phyloP scores from a whole-genome alignment of 2,888 invertebrate species.

The Mesochorus sp. region DNA sequence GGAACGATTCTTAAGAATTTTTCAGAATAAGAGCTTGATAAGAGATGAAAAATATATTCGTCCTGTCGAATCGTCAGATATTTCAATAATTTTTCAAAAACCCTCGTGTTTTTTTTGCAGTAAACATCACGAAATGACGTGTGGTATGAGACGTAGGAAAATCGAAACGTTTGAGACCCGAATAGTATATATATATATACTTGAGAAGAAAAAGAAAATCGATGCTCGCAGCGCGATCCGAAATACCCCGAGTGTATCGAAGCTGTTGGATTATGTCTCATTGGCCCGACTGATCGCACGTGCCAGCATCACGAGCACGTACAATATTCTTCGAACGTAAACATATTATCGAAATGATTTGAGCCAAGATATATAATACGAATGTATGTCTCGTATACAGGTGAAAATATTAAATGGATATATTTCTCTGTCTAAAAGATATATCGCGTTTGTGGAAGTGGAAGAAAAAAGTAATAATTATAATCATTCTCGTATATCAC shows the following conservation, averaged over 20 bases:
- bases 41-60: no score
- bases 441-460: neutral
- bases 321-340: slow-evolving; percentile 42
- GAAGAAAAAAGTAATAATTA: neutral
- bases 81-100: no score
- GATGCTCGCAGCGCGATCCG: no score
- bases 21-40: no score
- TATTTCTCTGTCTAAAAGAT: neutral
- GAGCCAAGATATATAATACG: slow-evolving; percentile 21
- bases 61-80: no score
- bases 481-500: neutral
- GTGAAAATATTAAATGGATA: neutral
- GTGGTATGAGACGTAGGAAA: no score
- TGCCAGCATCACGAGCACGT: slow-evolving; percentile 49
- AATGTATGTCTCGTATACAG: neutral
- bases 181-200: neutral
- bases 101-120: no score
- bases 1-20: no score
- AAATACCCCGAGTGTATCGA: neutral
- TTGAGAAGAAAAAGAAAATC: no score
- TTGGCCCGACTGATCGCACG: slow-evolving; percentile 47
- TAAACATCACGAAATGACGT: no score
- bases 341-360: slow-evolving; percentile 43
- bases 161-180: no score
- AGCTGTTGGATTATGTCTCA: slow-evolving; percentile 47